Conservation (phyloP, 2,797 vertebrate genomes). For the Sparidentex hasta region DNA sequence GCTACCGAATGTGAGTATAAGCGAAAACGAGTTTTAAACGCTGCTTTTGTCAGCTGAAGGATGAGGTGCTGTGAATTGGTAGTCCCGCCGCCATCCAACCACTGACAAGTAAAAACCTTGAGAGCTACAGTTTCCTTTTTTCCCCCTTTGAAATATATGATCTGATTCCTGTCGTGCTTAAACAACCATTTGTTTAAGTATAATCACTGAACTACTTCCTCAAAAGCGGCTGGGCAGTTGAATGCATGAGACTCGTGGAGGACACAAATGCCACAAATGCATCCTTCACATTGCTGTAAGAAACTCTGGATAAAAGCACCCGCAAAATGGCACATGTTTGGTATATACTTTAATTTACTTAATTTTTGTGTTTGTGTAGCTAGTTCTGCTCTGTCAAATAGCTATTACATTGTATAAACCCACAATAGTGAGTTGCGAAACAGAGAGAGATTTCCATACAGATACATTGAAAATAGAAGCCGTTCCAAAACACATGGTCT, state of each 20-base stretch:
- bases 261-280: conserved; percentile 41
- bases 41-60: conserved; percentile 66
- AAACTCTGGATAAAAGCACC: conserved; percentile 18
- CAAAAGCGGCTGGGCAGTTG: not conserved
- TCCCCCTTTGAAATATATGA: conserved; percentile 5
- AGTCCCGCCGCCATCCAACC: conserved; percentile 21
- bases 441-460: not conserved
- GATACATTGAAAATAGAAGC: not conserved
- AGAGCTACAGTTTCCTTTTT: conserved; percentile 23
- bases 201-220: not conserved
- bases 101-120: conserved; percentile 43
- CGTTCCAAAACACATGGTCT: not conserved
- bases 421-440: not conserved
- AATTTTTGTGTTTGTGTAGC: conserved; percentile 17
- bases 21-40: conserved; percentile 53
- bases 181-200: conserved; percentile 19
- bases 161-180: conserved; percentile 15
- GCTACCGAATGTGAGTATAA: conserved; percentile 67
- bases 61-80: conserved; percentile 53
- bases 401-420: not conserved
- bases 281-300: conserved; percentile 17
- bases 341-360: not conserved
- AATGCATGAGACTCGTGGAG: conserved; percentile 19
- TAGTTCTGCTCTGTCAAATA: conserved; percentile 11
- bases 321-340: conserved; percentile 20